Base-by-base conservation (phyloP, 2,888 invertebrate species). In the Griposia aprilina region DNA sequence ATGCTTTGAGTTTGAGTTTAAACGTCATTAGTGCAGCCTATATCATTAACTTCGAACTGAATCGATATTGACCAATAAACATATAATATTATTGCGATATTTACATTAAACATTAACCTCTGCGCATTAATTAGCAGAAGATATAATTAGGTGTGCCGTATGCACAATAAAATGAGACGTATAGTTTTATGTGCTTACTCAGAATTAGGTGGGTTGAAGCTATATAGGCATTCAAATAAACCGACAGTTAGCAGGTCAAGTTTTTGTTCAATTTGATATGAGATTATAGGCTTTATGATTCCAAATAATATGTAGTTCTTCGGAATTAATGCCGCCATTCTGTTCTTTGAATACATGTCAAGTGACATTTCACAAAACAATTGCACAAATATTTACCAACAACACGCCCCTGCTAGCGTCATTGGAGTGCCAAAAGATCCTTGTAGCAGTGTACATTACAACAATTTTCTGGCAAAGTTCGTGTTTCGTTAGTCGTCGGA, bases 51-150 rank as follows among this genome's bases (percentile, higher is more conserved):
- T 78, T 63, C 60, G 52, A 75, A 78, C 70, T 62, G 55, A 30
- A 79, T 82, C 71, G 63, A 76, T 55, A 75, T 20, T 71, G 62
- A 68, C 50, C 59, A 85, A 85, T 84, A 82, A 84, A 82, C 60
- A 75, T 74, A 48, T 62, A 59, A 81, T 50, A 52, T 77, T 77
- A 76, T 75, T 80, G 73, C 76, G 62, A 67, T 81, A 84, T 82
- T 85, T 76, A 74, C 75, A 71, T 62, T 69, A 50, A 67, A 71
- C 66, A 48, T 62, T 57, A 79, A 78, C 48, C 55, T 74, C 63
- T 78, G 41, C 15, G 10, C 30, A 41, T 45, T 80, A 85, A 85
- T 85, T 80, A 85, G 62, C 60, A 15, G 26, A 62, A 59, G 79
- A 52, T 65, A 73, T 65, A 68, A 67, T n/a, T 55, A 71, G 23